phyloP scores from a whole-genome alignment of 2,797 vertebrate species.

The Sebastes matsubarae region DNA sequence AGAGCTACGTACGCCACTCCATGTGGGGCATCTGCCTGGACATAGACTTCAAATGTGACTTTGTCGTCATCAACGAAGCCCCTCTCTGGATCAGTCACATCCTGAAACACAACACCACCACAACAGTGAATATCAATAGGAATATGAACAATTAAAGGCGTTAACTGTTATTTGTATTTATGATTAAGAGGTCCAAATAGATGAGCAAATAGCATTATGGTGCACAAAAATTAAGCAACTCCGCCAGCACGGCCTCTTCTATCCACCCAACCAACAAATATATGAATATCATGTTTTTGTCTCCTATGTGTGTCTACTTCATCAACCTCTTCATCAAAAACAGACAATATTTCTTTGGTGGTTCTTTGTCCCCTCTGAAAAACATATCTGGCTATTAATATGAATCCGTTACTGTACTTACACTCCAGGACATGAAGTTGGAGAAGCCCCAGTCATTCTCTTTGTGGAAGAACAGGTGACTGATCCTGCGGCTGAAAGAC shows the following conservation, averaged over 20 bases:
- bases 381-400: not conserved
- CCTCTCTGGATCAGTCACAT: conserved; percentile 98
- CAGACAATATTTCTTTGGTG: not conserved
- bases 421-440: conserved; percentile 99
- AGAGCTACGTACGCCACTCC: conserved; percentile 93
- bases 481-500: conserved; percentile 98
- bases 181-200: not conserved
- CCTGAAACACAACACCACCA: conserved; percentile 77
- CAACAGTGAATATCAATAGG: not conserved
- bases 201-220: not conserved
- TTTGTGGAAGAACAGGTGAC: conserved; percentile 99
- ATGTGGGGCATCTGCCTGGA: conserved; percentile 97
- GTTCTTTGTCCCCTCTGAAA: not conserved
- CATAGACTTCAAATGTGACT: conserved; percentile 98
- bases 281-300: not conserved
- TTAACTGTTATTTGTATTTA: not conserved
- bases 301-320: not conserved
- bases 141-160: not conserved
- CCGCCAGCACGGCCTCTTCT: not conserved
- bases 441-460: conserved; percentile 99
- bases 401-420: conserved; percentile 79
- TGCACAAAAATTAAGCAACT: not conserved
- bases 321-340: not conserved
- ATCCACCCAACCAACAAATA: not conserved
- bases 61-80: conserved; percentile 98